These are phyloP conservation scores for Oryzias celebensis DNA, from an alignment of 2,113 vertebrate genomes.

Conservation along the genomic window DNA sequence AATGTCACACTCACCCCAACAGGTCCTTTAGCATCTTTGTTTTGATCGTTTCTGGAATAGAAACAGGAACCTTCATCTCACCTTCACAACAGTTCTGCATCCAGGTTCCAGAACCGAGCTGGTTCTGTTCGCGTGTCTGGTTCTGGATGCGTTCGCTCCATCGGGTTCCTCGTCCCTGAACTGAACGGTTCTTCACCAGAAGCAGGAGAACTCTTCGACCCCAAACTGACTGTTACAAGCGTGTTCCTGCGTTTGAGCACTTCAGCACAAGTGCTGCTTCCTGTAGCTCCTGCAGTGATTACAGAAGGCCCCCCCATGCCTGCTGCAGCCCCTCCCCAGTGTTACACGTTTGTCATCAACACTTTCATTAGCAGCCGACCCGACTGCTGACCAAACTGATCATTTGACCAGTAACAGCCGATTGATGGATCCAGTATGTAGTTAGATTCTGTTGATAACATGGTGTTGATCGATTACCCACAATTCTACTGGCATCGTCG, in stretches of 20 bases:
- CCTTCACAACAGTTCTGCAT: background rate
- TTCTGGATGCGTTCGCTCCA: no score
- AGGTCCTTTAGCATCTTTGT: slow-evolving; percentile 6
- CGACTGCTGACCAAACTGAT: slow-evolving; percentile 3
- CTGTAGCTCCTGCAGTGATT: slow-evolving; percentile 12
- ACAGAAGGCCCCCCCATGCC: slow-evolving; percentile 4
- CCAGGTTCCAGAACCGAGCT: slow-evolving; percentile 11
- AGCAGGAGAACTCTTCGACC: background rate
- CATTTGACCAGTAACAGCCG: slow-evolving; percentile 29
- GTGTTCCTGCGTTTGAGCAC: slow-evolving; percentile 46
- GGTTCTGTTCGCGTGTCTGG: no score
- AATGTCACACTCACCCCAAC: slow-evolving; percentile 16
- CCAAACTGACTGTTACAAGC: slow-evolving; percentile 42
- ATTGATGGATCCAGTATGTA: slow-evolving; percentile 40
- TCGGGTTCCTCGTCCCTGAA: background rate
- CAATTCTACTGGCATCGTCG: slow-evolving; percentile 71
- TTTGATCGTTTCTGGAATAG: slow-evolving; percentile 13
- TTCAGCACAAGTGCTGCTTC: slow-evolving; percentile 46
- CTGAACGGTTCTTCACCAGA: background rate
- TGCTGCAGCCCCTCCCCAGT: background rate
- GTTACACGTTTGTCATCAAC: background rate
- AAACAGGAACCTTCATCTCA: slow-evolving; percentile 12
- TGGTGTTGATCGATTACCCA: slow-evolving; percentile 61
- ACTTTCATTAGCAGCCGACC: background rate
- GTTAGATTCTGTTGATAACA: slow-evolving; percentile 63